Base-by-base conservation (phyloP, 2,888 invertebrate genomes). In the Clanis bilineata region DNA sequence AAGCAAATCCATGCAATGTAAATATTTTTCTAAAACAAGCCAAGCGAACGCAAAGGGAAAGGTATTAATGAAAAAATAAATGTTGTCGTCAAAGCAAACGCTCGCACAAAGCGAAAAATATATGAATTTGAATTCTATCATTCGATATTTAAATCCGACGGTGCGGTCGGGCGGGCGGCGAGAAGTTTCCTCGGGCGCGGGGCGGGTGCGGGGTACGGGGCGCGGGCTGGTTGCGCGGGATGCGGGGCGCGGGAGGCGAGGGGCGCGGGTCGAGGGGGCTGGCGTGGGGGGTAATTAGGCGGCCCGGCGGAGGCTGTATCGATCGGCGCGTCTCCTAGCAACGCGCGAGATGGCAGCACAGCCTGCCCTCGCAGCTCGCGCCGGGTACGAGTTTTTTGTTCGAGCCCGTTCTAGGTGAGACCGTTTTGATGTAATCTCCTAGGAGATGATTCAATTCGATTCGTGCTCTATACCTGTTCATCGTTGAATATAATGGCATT, bases 241-340 rank as follows among this genome's bases (percentile, higher is more conserved):
- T 86, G 90, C 90, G 86, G 90, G 90, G 90, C 90, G 90, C 91
- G 90, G 91, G 86, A 90, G 90, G 90, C 90, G 90, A 90, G 90
- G 91, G 88, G 23, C 45, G 45, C 67, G 69, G 72, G 64, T 66
- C 64, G 69, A 64, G 62, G 68, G 63, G 66, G 62, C 61, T 63
- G 59, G 71, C 65, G 66, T 71, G 77, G 72, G 76, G 79, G 85
- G 88, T 90, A 92, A 92, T 92, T 91, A 91, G 90, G 91, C 86
- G 87, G 86, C 90, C 91, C 87, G 90, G 90, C 88, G 90, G 91
- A 90, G 91, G 91, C 91, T 91, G 91, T 89, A 91, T 91, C 86
- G 91, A 91, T 91, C 91, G 83, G 76, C 64, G 80, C 85, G 91
- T 92, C 80, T 85, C 92, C 88, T 88, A 90, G 91, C 91, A 90